Conservation (phyloP, 2,888 invertebrate genomes). For the Pediacus dermestoides region DNA sequence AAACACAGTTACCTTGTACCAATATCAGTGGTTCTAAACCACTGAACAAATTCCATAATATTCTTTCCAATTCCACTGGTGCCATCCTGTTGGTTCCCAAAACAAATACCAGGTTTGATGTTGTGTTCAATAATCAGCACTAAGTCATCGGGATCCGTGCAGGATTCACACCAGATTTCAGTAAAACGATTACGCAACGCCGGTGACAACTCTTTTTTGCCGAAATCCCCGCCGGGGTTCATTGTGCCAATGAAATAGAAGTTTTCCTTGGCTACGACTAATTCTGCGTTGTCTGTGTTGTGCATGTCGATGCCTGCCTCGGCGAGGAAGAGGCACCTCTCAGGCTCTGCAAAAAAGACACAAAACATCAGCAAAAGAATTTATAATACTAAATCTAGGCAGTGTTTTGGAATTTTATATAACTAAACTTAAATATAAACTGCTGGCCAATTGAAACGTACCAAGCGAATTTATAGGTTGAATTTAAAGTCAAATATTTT, state of each 20-base stretch:
- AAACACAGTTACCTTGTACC: slow-evolving; percentile 57
- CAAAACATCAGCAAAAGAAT: too few species aligned
- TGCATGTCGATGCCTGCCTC: slow-evolving; percentile 76
- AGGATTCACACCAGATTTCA: slow-evolving; percentile 95
- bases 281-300: slow-evolving; percentile 52
- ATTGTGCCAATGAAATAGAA: slow-evolving; percentile 96
- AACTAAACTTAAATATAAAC: too few species aligned
- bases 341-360: slow-evolving; percentile 69
- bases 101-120: slow-evolving; percentile 55
- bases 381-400: too few species aligned
- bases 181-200: slow-evolving; percentile 96
- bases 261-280: slow-evolving; percentile 63
- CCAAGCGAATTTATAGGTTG: too few species aligned
- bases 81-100: slow-evolving; percentile 55
- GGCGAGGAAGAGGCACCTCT: slow-evolving; percentile 82
- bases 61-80: slow-evolving; percentile 61
- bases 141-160: slow-evolving; percentile 69
- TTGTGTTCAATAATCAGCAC: slow-evolving; percentile 79
- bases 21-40: slow-evolving; percentile 67
- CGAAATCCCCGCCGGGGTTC: slow-evolving; percentile 99
- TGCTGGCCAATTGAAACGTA: too few species aligned
- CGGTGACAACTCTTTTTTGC: slow-evolving; percentile 98
- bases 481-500: too few species aligned
- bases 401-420: too few species aligned
- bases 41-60: slow-evolving; percentile 77